Percentiles rank a stretch among this genome's conserved stretches.
These are phyloP conservation scores for Biston stratarius DNA, from an alignment of 2,888 invertebrate genomes.

Conservation along the genomic window DNA sequence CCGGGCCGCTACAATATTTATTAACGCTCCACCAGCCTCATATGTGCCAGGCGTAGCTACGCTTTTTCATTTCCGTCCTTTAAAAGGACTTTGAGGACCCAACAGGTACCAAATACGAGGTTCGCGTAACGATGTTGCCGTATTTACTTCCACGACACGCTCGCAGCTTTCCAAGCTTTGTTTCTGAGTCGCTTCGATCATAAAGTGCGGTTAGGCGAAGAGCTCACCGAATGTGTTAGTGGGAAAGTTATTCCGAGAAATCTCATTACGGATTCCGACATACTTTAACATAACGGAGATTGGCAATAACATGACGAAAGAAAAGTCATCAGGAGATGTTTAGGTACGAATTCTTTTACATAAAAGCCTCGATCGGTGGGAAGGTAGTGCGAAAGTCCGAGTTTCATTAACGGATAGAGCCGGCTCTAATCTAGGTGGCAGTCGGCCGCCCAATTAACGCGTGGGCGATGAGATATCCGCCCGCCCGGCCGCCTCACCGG, in stretches of 20 bases:
- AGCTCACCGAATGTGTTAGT: slow-evolving; percentile 34
- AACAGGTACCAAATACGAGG: slow-evolving; percentile 45
- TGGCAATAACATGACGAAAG: slow-evolving; percentile 35
- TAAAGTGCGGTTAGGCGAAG: slow-evolving; percentile 41
- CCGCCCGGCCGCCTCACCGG: slow-evolving; percentile 73
- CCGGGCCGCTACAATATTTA: slow-evolving; percentile 83
- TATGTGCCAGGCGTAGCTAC: slow-evolving; percentile 48
- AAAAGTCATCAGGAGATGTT: slow-evolving; percentile 38
- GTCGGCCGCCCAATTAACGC: slow-evolving; percentile 84
- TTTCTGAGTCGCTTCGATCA: slow-evolving; percentile 38
- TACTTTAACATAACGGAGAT: slow-evolving; percentile 21
- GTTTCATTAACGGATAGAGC: slow-evolving; percentile 77
- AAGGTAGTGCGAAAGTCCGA: slow-evolving; percentile 59
- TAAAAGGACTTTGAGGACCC: slow-evolving; percentile 58
- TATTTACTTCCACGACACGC: slow-evolving; percentile 44
- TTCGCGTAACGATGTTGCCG: slow-evolving; percentile 43
- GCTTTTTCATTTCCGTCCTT: slow-evolving; percentile 62
- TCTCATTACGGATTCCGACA: slow-evolving; percentile 38
- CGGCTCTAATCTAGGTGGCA: slow-evolving; percentile 69
- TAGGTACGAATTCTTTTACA: slow-evolving; percentile 37
- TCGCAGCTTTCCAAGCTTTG: slow-evolving; percentile 40
- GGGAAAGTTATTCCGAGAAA: slow-evolving; percentile 43
- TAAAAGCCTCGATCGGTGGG: slow-evolving; percentile 33
- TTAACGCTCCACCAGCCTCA: slow-evolving; percentile 73
- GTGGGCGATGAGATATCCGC: slow-evolving; percentile 80